Evolutionary conservation across 1,140 invertebrate species (phyloP).

Genomic region (Steinernema khuongi): DNA sequence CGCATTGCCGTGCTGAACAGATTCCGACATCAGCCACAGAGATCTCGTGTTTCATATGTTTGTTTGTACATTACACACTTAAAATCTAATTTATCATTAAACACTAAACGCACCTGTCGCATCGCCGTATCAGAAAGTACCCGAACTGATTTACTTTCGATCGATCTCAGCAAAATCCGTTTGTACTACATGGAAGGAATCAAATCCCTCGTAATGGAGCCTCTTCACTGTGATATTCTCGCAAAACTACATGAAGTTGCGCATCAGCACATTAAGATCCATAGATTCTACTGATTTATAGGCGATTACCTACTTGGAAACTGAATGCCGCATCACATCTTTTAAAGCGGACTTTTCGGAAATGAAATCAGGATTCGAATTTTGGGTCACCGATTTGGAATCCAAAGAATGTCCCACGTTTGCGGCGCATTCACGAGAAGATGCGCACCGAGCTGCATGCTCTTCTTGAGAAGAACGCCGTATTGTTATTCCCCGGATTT

Average conservation of each 20-base stretch:
- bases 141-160: no score
- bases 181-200: constrained; percentile 5
- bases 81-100: no score
- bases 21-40: no score
- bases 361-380: neutral
- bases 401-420: neutral
- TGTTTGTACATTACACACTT: no score
- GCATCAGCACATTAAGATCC: neutral
- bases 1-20: no score
- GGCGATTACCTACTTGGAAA: neutral
- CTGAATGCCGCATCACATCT: neutral
- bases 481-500: neutral
- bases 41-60: no score
- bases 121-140: no score
- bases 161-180: neutral
- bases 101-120: no score
- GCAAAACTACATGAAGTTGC: neutral
- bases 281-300: neutral
- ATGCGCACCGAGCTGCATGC: neutral
- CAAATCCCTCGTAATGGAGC: neutral
- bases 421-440: neutral
- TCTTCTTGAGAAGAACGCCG: neutral
- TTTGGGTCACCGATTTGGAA: neutral
- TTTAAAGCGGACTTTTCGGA: neutral
- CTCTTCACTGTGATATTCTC: neutral